Evolutionary conservation across 2,797 vertebrate genomes (phyloP).

Genomic region (Hozukius guyotensis): DNA sequence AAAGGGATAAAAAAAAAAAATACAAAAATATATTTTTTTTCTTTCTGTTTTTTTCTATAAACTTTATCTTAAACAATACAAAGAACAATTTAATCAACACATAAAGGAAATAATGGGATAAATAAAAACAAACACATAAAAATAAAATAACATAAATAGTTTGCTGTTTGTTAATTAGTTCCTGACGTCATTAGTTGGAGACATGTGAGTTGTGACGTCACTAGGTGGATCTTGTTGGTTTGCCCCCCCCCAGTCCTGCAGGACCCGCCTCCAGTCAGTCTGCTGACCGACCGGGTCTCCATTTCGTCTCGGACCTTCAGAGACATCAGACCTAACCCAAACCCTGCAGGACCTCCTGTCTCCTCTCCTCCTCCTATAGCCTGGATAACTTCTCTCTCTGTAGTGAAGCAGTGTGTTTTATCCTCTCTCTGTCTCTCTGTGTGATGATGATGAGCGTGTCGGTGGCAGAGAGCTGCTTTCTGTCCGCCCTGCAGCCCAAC

Average conservation of each 20-base stretch:
- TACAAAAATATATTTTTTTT: no score
- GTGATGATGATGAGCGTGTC: slow-evolving; percentile 59
- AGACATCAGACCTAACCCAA: background rate
- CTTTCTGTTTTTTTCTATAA: no score
- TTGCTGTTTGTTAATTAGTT: background rate
- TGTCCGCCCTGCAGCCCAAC: slow-evolving; percentile 92
- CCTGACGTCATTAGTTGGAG: background rate
- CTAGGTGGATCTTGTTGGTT: no score
- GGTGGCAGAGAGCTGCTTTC: slow-evolving; percentile 81
- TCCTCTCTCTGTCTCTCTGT: background rate
- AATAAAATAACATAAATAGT: background rate
- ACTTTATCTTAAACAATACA: no score
- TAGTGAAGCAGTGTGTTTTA: background rate
- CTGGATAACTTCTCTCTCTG: background rate
- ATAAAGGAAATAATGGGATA: no score
- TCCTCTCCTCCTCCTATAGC: no score
- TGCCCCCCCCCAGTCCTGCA: background rate
- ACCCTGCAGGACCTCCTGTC: no score
- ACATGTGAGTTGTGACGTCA: background rate
- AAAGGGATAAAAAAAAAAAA: no score
- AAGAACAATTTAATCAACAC: no score
- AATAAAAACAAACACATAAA: no score
- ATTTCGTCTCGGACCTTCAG: slow-evolving; percentile 27
- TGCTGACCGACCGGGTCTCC: slow-evolving; percentile 11
- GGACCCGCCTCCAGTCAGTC: slow-evolving; percentile 43